phyloP scores from a whole-genome alignment of 2,888 invertebrate genomes.

The Gari tellinella region DNA sequence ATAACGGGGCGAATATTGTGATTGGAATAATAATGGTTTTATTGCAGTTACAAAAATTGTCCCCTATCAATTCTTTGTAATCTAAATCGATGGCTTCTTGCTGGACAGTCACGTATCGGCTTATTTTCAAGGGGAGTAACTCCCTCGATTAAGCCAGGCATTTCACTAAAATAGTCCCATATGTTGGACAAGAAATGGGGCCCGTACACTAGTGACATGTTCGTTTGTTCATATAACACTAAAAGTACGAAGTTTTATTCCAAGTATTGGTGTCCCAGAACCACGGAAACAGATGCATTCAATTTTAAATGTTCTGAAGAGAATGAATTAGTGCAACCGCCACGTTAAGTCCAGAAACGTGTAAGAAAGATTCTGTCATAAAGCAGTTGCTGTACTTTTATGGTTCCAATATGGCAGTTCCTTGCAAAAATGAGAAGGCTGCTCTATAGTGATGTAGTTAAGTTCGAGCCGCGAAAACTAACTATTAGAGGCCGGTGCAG shows the following conservation, averaged over 20 bases:
- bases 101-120: too few relatives aligned
- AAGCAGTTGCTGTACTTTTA: conserved; percentile 6
- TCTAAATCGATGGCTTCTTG: too few relatives aligned
- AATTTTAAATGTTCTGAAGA: conserved; percentile 4
- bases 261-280: too few relatives aligned
- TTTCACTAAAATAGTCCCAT: too few relatives aligned
- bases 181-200: conserved; percentile 49
- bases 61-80: too few relatives aligned
- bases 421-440: conserved; percentile 8
- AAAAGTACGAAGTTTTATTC: conserved; percentile 42
- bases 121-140: too few relatives aligned
- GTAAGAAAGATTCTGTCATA: too few relatives aligned
- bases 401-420: conserved; percentile 28
- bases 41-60: too few relatives aligned
- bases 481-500: conserved; percentile 20
- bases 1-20: too few relatives aligned
- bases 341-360: conserved; percentile 10
- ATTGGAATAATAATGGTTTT: too few relatives aligned
- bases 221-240: conserved; percentile 39
- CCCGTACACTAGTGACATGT: conserved; percentile 35
- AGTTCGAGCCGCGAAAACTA: conserved; percentile 11
- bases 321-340: conserved; percentile 34
- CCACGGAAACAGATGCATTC: conserved; percentile 19
- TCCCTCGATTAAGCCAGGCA: too few relatives aligned
- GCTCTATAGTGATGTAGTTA: background rate